phyloP scores from a whole-genome alignment of 2,113 vertebrate species.

The Cyprinodon tularosa region DNA sequence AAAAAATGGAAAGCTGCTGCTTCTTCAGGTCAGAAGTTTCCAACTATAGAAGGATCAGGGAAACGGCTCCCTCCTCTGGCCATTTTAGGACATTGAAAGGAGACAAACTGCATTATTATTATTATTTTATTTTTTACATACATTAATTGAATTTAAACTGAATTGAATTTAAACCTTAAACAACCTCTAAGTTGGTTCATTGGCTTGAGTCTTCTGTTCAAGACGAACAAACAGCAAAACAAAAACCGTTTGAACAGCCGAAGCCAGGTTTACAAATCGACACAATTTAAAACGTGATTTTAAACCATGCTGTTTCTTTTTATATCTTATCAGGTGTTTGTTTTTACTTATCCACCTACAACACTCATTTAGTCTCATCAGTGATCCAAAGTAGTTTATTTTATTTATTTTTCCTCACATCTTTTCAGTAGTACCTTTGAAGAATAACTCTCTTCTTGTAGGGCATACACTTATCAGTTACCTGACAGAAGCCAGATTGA shows the following conservation, averaged over 20 bases:
- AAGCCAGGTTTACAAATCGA: background rate
- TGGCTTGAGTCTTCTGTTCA: background rate
- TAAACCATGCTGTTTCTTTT: background rate
- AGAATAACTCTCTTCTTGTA: background rate
- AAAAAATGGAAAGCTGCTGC: background rate
- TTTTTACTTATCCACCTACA: background rate
- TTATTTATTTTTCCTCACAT: background rate
- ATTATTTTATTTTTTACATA: background rate
- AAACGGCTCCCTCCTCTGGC: conserved; percentile 56
- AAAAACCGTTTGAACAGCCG: background rate
- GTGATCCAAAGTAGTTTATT: background rate
- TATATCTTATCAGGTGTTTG: background rate
- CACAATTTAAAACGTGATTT: background rate
- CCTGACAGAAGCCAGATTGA: no score
- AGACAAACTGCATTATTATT: background rate
- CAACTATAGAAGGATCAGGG: background rate
- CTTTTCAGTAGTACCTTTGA: background rate
- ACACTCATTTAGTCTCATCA: background rate
- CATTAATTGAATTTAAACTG: background rate
- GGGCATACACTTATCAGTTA: background rate
- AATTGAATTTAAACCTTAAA: background rate
- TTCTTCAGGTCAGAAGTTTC: background rate
- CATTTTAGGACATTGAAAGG: background rate
- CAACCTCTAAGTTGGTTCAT: background rate
- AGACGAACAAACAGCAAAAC: background rate